Conservation (phyloP, 2,888 invertebrate species). For the Oscheius sp. region DNA sequence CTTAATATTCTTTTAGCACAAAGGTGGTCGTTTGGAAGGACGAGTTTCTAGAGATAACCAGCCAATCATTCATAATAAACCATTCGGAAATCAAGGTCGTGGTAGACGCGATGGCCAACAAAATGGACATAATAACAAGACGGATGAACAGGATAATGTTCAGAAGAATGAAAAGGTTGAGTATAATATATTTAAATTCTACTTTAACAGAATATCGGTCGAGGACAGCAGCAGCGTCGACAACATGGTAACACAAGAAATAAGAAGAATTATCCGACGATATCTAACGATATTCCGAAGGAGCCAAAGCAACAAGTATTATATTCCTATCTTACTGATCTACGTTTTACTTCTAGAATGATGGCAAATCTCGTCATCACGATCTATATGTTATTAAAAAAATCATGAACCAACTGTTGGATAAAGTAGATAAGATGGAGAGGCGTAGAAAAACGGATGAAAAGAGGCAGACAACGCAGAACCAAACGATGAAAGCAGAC, state of each 20-base stretch:
- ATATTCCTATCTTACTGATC: background rate
- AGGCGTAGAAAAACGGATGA: slow-evolving; percentile 4
- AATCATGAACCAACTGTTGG: slow-evolving; percentile 2
- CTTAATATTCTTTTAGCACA: background rate
- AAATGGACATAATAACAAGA: no score
- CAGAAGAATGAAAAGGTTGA: background rate
- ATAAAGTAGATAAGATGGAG: slow-evolving; percentile 16
- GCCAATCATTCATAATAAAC: background rate
- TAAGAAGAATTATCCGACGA: slow-evolving; percentile 1
- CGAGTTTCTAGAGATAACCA: background rate
- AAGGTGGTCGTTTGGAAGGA: slow-evolving; percentile 19
- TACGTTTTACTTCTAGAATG: background rate
- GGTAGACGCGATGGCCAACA: slow-evolving; percentile 9
- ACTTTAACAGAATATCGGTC: background rate
- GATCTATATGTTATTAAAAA: background rate
- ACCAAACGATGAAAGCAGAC: background rate
- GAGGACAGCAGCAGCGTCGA: slow-evolving; percentile 7
- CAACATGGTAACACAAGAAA: background rate
- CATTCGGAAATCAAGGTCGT: background rate
- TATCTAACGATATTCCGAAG: background rate
- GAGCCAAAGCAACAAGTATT: background rate
- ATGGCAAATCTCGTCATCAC: background rate
- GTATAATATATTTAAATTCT: background rate
- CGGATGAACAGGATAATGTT: no score
- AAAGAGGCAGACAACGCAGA: no score